These are phyloP conservation scores for Herminia tarsipennalis DNA, from an alignment of 2,888 invertebrate genomes.

Conservation along the genomic window DNA sequence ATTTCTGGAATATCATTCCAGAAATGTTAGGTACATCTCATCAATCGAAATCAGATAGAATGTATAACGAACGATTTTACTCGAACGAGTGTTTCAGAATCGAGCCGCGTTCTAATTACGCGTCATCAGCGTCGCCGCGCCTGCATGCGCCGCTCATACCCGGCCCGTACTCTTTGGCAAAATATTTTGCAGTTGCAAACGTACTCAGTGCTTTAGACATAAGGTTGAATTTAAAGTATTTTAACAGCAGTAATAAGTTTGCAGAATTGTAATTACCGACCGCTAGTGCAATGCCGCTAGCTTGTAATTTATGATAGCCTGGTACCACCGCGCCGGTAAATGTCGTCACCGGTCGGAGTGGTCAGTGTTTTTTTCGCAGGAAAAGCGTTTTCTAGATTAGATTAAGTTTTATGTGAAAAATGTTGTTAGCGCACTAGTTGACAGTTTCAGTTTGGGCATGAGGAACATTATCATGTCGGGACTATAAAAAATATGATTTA, in stretches of 20 bases:
- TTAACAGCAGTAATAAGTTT: constrained; percentile 17
- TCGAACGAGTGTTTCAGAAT: constrained; percentile 33
- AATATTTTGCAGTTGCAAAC: background rate
- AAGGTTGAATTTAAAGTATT: constrained; percentile 15
- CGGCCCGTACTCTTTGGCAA: constrained; percentile 22
- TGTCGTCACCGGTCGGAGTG: constrained; percentile 53
- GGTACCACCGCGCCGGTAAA: constrained; percentile 60
- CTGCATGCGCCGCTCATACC: constrained; percentile 42
- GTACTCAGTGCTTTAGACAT: rapidly evolving
- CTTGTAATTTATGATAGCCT: constrained; percentile 73
- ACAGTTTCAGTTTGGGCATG: too few relatives aligned
- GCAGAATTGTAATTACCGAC: constrained; percentile 42
- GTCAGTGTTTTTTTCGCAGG: constrained; percentile 41
- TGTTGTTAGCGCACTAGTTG: background rate
- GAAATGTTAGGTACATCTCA: too few relatives aligned
- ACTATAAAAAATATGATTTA: too few relatives aligned
- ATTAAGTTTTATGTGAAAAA: constrained; percentile 28
- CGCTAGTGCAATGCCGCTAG: constrained; percentile 45
- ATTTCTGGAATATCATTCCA: too few relatives aligned
- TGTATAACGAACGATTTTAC: constrained; percentile 17
- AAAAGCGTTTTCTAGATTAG: constrained; percentile 33
- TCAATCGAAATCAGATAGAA: constrained; percentile 29
- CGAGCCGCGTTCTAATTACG: constrained; percentile 47
- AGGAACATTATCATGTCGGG: too few relatives aligned
- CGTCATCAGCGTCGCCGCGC: constrained; percentile 48